A percentile compares a stretch with the other conserved stretches of the same genome.
phyloP scores from a whole-genome alignment of 1,140 invertebrate genomes.

The Leptoteleia sp. region DNA sequence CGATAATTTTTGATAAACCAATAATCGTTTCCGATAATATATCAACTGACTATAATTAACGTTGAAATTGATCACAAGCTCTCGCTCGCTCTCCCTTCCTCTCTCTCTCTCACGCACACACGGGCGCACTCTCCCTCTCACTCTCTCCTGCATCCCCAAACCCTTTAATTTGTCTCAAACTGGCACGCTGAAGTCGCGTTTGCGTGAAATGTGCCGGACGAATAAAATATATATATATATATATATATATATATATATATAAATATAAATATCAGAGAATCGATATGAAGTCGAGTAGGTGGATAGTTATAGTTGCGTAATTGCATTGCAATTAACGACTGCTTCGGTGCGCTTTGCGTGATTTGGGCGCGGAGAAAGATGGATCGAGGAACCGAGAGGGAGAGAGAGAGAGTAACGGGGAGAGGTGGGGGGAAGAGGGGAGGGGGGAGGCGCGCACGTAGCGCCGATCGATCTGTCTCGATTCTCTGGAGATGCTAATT shows the following conservation, averaged over 20 bases:
- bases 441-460: no score
- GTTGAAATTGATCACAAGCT: conserved; percentile 26
- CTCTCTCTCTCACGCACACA: no score
- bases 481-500: conserved; percentile 69
- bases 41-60: conserved; percentile 30
- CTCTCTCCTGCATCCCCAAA: no score
- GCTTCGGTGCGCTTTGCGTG: conserved; percentile 52
- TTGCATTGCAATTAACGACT: conserved; percentile 52
- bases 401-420: conserved; percentile 10
- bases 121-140: no score
- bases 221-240: no score
- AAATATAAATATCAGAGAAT: conserved; percentile 30
- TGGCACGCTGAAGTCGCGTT: conserved; percentile 5
- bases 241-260: no score
- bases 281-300: conserved; percentile 19
- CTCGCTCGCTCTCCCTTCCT: no score
- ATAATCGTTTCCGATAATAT: conserved; percentile 4
- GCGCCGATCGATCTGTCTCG: conserved; percentile 64
- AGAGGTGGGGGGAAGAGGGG: no score
- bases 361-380: conserved; percentile 34
- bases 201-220: conserved; percentile 21
- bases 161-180: conserved; percentile 18
- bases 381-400: conserved; percentile 15
- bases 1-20: conserved; percentile 16
- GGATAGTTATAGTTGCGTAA: conserved; percentile 48